Base-by-base conservation (phyloP, 1,140 invertebrate genomes). In the Euglossa dilemma region DNA sequence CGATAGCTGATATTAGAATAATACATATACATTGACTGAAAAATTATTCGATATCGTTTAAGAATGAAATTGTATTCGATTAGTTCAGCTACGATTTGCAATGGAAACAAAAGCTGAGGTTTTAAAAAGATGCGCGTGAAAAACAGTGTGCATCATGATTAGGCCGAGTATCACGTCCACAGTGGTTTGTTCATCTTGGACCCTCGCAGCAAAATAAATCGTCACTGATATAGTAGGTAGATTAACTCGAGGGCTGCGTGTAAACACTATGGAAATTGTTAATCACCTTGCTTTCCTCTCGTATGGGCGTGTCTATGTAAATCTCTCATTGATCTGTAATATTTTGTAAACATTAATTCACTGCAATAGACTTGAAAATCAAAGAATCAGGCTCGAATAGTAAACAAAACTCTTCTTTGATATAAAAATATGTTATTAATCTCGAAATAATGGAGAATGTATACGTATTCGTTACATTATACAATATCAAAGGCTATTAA, bases 191-290 rank as follows among this genome's bases (percentile, higher is more conserved):
- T 61, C 67, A 50, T 80, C 67, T 59, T 47, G 77, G 50, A 72
- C 77, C 56, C 67, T 72, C 56, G 54, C 25, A 23, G 18, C 43
- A 66, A 79, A 71, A 61, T 43, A 43, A 71, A 43, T 72, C 77
- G 77, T 20, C 67, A 80, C 52, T 61, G 77, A 61, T 80, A 61
- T 36, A 36, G 23, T 50, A 61, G 25, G 52, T 50, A 61, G 23
- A 80, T 57, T 73, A 69, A 18, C 12, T 80, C 9, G n/a, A 36
- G n/a, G 56, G 20, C 45, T 18, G 50, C 54, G 43, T 28, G 52
- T 56, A 16, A 57, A 70, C 6, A 25, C 23, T 11, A 52, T 28
- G 45, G 54, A 11, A 36, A 61, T 70, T 50, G 28, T 71, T 71
- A 50, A 36, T 59, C n/a, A 25, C 5, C 54, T 11, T 36, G 14